Evolutionary conservation across 2,888 invertebrate genomes (phyloP).

Genomic region (Plagodis pulveraria): DNA sequence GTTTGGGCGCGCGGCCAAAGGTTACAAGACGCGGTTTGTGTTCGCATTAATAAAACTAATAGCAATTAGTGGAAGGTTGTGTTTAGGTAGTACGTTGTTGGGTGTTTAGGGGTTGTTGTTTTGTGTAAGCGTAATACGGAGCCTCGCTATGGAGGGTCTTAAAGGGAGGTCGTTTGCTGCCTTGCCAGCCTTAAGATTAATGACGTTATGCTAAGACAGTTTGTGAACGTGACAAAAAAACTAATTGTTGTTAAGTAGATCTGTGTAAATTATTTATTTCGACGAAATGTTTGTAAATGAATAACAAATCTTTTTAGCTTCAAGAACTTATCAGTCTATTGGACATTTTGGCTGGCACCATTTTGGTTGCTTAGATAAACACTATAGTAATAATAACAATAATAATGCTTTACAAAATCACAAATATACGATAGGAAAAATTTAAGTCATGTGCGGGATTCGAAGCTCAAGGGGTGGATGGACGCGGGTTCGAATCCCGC

Average conservation of each 20-base stretch:
- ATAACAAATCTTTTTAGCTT: too few species aligned
- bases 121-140: slow-evolving; percentile 74
- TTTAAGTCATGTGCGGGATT: too few species aligned
- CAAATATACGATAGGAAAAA: too few species aligned
- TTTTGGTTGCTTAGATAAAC: too few species aligned
- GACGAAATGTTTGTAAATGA: not conserved
- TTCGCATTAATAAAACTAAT: slow-evolving; percentile 75
- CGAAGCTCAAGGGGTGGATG: too few species aligned
- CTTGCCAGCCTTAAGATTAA: slow-evolving; percentile 82
- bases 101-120: slow-evolving; percentile 69
- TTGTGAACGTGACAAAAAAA: slow-evolving; percentile 77
- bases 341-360: too few species aligned
- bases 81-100: slow-evolving; percentile 65
- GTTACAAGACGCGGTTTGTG: slow-evolving; percentile 55
- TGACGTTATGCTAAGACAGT: slow-evolving; percentile 78
- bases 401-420: too few species aligned
- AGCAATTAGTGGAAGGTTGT: slow-evolving; percentile 74
- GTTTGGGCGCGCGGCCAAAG: slow-evolving; percentile 57
- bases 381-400: too few species aligned
- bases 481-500: too few species aligned
- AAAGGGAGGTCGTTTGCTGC: slow-evolving; percentile 82
- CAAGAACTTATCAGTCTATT: too few species aligned
- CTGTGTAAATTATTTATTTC: slow-evolving; percentile 46
- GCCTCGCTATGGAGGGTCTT: slow-evolving; percentile 78
- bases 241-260: slow-evolving; percentile 65